These are phyloP conservation scores for Cephalotes varians DNA, from an alignment of 2,888 invertebrate genomes.

Conservation along the genomic window DNA sequence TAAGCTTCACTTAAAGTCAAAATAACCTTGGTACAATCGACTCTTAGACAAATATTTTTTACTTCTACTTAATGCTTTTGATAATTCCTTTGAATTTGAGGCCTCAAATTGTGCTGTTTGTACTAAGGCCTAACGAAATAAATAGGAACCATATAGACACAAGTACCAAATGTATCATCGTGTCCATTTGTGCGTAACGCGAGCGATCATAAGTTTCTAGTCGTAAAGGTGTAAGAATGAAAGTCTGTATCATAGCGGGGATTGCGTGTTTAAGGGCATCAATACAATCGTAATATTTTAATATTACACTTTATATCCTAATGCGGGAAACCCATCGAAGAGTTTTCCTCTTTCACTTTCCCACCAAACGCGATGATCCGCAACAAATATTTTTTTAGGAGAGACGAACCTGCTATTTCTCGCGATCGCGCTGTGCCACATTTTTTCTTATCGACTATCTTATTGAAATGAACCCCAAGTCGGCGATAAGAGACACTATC, in stretches of 20 bases:
- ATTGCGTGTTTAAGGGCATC: slow-evolving; percentile 48
- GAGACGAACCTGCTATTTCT: slow-evolving; percentile 7
- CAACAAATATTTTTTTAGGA: background rate
- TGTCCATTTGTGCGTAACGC: background rate
- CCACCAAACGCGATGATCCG: background rate
- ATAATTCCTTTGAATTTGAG: background rate
- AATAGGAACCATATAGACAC: background rate
- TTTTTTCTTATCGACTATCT: background rate
- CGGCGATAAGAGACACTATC: slow-evolving; percentile 17
- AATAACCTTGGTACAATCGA: too few relatives aligned
- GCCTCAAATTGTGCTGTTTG: background rate
- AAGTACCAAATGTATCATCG: background rate
- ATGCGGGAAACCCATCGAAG: background rate
- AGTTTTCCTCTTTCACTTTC: background rate
- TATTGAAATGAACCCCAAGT: slow-evolving; percentile 8
- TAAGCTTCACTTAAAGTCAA: too few relatives aligned
- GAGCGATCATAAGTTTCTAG: slow-evolving; percentile 34
- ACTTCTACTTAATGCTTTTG: background rate
- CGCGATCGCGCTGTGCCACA: background rate
- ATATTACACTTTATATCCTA: slow-evolving; percentile 21
- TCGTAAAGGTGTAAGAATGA: slow-evolving; percentile 33
- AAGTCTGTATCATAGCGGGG: slow-evolving; percentile 31
- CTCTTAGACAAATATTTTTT: background rate
- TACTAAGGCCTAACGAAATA: background rate
- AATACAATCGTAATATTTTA: slow-evolving; percentile 51